phyloP scores from a whole-genome alignment of 2,797 vertebrate species.

The Hemibagrus guttatus region DNA sequence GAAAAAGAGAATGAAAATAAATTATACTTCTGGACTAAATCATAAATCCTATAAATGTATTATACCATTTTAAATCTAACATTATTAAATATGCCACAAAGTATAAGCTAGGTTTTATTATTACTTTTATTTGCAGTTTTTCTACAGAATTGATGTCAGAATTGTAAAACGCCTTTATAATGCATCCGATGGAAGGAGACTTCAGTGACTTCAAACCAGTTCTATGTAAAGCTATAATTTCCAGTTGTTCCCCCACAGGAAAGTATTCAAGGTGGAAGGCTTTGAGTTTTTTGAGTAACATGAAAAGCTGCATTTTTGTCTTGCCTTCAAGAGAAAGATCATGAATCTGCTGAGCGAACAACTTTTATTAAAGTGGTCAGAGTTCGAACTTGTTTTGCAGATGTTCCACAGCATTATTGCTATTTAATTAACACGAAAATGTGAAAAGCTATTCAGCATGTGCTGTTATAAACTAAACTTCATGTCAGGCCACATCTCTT shows the following conservation, averaged over 20 bases:
- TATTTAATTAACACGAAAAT: background rate
- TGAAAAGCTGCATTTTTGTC: background rate
- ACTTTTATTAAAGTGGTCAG: background rate
- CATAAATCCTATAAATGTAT: background rate
- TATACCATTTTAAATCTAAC: background rate
- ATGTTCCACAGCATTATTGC: background rate
- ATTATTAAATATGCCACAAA: background rate
- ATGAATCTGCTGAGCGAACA: background rate
- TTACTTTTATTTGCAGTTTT: background rate
- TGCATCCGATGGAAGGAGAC: background rate
- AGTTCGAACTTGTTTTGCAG: background rate
- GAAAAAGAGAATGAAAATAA: too few relatives aligned
- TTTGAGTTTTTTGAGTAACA: background rate
- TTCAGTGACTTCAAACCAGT: background rate
- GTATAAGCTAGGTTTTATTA: background rate
- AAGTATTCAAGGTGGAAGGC: background rate
- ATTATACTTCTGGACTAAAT: background rate
- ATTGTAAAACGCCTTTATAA: background rate
- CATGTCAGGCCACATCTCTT: background rate
- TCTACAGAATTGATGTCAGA: background rate
- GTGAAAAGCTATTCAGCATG: background rate
- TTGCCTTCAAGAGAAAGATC: background rate
- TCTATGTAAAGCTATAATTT: background rate
- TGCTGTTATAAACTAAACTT: background rate
- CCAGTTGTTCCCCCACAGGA: background rate